These are phyloP conservation scores for Myiagra hebetior DNA, from an alignment of 2,113 vertebrate species.

Conservation along the genomic window DNA sequence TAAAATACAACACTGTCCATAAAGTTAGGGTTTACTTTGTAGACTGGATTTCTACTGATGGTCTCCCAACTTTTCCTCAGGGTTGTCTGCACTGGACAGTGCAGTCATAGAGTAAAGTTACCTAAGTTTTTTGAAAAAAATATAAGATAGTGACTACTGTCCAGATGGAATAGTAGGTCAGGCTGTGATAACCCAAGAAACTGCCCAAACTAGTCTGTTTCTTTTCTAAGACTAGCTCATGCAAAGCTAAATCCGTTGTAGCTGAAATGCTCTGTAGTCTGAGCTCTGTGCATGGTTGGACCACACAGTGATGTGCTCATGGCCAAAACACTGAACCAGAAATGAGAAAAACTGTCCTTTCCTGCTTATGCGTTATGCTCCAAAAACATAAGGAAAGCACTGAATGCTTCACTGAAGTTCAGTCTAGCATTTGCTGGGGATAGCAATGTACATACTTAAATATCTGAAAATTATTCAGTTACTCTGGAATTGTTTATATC, in stretches of 20 bases:
- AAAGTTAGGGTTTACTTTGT: neutral
- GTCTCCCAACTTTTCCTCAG: neutral
- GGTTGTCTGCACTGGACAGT: neutral
- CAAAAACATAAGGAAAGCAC: neutral
- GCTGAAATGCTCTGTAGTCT: neutral
- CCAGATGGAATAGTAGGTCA: neutral
- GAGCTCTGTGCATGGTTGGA: neutral
- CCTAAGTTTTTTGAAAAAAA: neutral
- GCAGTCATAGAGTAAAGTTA: neutral
- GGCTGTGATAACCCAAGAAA: neutral
- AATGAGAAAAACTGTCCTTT: neutral
- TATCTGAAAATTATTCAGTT: neutral
- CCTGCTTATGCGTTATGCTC: neutral
- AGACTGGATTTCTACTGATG: neutral
- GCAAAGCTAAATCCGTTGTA: neutral
- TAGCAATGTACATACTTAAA: fast-evolving
- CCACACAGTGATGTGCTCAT: neutral
- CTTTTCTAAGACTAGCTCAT: neutral
- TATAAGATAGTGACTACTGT: neutral
- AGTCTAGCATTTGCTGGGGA: neutral
- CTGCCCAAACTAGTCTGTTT: neutral
- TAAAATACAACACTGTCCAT: neutral
- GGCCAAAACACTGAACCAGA: neutral
- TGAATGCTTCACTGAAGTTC: neutral
- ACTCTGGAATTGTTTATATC: neutral